A percentile compares a stretch with the other conserved stretches of the same genome.
Conservation (phyloP, 2,888 invertebrate genomes). For the Pyrochroa serraticornis region DNA sequence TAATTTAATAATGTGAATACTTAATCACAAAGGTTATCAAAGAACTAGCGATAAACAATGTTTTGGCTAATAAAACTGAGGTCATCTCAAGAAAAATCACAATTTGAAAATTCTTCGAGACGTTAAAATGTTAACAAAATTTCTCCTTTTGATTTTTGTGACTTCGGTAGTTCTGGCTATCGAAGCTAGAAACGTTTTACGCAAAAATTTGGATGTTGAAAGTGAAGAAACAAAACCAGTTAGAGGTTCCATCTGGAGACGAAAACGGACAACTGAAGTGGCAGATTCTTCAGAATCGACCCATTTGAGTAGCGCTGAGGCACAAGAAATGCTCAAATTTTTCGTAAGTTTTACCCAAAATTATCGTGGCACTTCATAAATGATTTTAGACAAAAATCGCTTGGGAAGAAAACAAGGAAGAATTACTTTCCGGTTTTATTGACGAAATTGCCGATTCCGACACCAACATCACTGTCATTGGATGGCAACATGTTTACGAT, state of each 20-base stretch:
- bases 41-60: too few species aligned
- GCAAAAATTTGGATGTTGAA: too few species aligned
- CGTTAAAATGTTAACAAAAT: too few species aligned
- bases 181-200: too few species aligned
- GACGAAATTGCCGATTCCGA: slow-evolving; percentile 1
- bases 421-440: neutral
- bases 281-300: neutral
- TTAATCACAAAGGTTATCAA: too few species aligned
- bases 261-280: neutral
- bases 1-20: too few species aligned
- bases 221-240: neutral
- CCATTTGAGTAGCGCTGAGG: neutral
- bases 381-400: neutral
- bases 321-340: neutral
- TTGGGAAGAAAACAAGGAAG: slow-evolving; percentile 10
- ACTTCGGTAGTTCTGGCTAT: too few species aligned
- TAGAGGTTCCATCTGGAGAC: neutral
- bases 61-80: too few species aligned
- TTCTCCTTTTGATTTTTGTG: too few species aligned
- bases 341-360: slow-evolving; percentile 2
- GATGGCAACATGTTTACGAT: slow-evolving; percentile 14
- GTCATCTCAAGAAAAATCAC: too few species aligned
- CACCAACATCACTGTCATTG: slow-evolving; percentile 15
- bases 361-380: too few species aligned
- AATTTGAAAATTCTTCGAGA: too few species aligned